Base-by-base conservation (phyloP, 2,113 vertebrate genomes). In the Rhinoderma darwinii region DNA sequence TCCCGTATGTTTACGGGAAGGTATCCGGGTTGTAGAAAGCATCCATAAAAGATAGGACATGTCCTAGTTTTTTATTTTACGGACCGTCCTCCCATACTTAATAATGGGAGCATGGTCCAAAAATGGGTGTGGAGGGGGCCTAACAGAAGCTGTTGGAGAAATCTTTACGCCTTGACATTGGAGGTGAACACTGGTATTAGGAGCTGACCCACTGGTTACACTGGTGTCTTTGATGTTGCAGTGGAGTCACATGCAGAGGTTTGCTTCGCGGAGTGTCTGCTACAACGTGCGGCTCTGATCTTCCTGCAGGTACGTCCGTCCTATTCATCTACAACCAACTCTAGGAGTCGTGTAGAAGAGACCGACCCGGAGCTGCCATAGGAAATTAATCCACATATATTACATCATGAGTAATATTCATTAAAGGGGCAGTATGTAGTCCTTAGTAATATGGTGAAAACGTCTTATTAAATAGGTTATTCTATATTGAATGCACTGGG, bases 281-380 rank as follows among this genome's bases (percentile, higher is more conserved):
- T 96, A 50, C 95, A 96, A 81, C 93, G 95, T 90, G 95, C 95
- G 1, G 95, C 95, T 88, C 95, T 96, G 88, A 95, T 95, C 6
- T 96, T 96, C 90, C 86, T 96, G n/a, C 95, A 96, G 94, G 95
- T 91, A 35, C 59, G 17, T 79, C 9, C 47, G 63, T 51, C 30
- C 15, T 66, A 17, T 14, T 32, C 12, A 32, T 66, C 63, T 66
- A 6, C 63, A 63, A 35, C 18, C 35, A 35, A 66, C 17, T 12
- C n/a, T 12, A 2, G 2, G 10, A 12, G n/a, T 63, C 25, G 14
- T 30, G 2, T 30, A 27, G 7, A 10, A 39, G 35, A 39, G 35
- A 39, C 17, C 15, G 2, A 39, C 20, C 35, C 37, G 41, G 18
- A 37, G 8, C 32, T 70, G 9, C 7, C 0, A 10, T 15, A 35